Conservation (phyloP, 2,888 invertebrate genomes). For the Epirrita christyi region DNA sequence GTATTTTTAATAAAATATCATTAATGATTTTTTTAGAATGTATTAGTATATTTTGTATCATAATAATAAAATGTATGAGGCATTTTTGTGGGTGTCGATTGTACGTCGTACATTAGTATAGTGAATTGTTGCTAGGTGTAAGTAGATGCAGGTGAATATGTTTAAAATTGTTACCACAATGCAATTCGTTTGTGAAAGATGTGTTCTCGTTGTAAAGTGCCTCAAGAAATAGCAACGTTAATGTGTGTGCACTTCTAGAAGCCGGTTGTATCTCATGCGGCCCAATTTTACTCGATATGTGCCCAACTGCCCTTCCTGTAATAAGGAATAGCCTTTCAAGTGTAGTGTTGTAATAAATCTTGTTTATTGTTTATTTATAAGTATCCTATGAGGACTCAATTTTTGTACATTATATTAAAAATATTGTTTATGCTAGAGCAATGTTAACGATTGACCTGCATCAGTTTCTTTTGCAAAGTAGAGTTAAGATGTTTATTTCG, state of each 20-base stretch:
- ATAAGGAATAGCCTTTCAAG: too few species aligned
- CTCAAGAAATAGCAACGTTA: too few species aligned
- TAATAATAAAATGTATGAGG: conserved; percentile 53
- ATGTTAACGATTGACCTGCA: conserved; percentile 79
- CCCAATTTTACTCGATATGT: too few species aligned
- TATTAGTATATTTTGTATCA: conserved; percentile 53
- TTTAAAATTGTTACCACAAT: conserved; percentile 66
- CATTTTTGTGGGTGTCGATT: conserved; percentile 59
- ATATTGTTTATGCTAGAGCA: conserved; percentile 55
- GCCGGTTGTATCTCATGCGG: too few species aligned
- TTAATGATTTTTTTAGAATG: conserved; percentile 51
- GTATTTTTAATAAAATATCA: conserved; percentile 68
- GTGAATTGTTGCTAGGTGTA: conserved; percentile 57
- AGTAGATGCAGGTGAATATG: conserved; percentile 76
- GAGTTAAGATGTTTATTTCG: conserved; percentile 67
- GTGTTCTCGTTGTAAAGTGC: conserved; percentile 71
- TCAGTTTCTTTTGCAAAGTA: conserved; percentile 58
- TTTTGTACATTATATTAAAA: conserved; percentile 49
- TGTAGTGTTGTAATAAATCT: too few species aligned
- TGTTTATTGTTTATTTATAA: too few species aligned
- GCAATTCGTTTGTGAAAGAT: conserved; percentile 59
- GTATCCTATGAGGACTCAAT: conserved; percentile 62
- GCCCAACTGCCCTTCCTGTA: too few species aligned
- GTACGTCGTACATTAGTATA: conserved; percentile 59
- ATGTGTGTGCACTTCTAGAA: too few species aligned